Conservation (phyloP, 2,888 invertebrate species). For the Liodrosophila aerea region DNA sequence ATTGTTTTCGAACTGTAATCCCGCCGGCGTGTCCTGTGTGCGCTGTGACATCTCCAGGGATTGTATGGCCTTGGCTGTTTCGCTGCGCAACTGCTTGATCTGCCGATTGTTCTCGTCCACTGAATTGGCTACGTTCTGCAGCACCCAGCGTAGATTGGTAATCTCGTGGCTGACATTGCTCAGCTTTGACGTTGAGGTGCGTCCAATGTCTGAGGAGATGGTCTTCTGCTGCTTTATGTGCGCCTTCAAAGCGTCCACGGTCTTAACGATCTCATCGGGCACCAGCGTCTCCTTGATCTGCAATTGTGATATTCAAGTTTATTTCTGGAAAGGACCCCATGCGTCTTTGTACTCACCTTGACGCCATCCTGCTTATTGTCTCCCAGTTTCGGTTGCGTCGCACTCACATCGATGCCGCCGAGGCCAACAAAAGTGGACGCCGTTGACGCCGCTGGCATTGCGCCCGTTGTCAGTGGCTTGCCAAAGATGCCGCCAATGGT, state of each 20-base stretch:
- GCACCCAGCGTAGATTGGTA: conserved; percentile 73
- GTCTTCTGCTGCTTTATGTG: conserved; percentile 93
- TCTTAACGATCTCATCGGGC: conserved; percentile 90
- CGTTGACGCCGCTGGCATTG: conserved; percentile 57
- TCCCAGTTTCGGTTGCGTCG: conserved; percentile 80
- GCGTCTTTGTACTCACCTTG: conserved; percentile 68
- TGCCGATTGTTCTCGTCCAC: conserved; percentile 81
- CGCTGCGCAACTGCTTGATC: conserved; percentile 85
- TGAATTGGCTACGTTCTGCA: conserved; percentile 80
- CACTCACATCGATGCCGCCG: conserved; percentile 81
- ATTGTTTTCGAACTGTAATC: conserved; percentile 89
- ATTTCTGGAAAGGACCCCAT: neutral
- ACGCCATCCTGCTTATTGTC: conserved; percentile 81
- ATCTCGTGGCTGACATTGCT: conserved; percentile 80
- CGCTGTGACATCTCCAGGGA: conserved; percentile 90
- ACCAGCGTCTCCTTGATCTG: conserved; percentile 83
- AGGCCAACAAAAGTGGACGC: conserved; percentile 77
- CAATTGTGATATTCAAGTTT: neutral
- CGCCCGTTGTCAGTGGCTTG: conserved; percentile 50
- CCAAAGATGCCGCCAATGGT: conserved; percentile 70
- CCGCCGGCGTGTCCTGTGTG: conserved; percentile 89
- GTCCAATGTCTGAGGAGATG: conserved; percentile 90
- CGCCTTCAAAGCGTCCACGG: conserved; percentile 91
- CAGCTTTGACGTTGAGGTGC: conserved; percentile 84
- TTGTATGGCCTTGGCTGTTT: conserved; percentile 88